A percentile compares a stretch with the other conserved stretches of the same genome.
phyloP scores from a whole-genome alignment of 2,797 vertebrate genomes.

The Sebastes minor region DNA sequence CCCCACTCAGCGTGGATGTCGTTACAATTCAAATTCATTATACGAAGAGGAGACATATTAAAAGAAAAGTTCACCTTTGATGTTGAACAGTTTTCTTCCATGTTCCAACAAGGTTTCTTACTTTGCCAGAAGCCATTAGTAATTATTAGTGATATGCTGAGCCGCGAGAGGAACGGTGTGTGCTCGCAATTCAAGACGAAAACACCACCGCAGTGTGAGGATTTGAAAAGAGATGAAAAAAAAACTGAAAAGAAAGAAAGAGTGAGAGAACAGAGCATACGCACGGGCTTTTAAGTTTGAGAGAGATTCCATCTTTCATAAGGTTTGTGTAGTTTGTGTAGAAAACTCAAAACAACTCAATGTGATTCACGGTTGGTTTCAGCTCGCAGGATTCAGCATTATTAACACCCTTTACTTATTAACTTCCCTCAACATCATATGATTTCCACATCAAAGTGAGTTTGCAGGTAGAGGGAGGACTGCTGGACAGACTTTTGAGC shows the following conservation, averaged over 20 bases:
- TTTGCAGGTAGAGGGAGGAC: neutral
- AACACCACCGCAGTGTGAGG: constrained; percentile 24
- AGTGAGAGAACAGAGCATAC: neutral
- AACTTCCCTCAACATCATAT: neutral
- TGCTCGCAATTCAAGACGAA: constrained; percentile 19
- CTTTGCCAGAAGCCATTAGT: constrained; percentile 63
- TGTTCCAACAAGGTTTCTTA: constrained; percentile 45
- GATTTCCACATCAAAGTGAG: neutral
- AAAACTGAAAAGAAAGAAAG: neutral
- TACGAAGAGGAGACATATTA: constrained; percentile 12
- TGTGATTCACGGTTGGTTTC: neutral
- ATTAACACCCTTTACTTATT: neutral
- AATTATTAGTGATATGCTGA: constrained; percentile 55
- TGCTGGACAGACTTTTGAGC: neutral
- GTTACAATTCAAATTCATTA: constrained; percentile 40
- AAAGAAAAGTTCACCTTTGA: constrained; percentile 63
- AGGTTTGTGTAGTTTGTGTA: constrained; percentile 24
- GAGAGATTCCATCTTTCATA: constrained; percentile 38
- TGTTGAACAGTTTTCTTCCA: constrained; percentile 41
- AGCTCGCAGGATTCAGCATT: constrained; percentile 3
- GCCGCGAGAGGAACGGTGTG: constrained; percentile 28
- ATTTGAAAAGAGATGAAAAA: constrained; percentile 20
- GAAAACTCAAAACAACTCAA: neutral
- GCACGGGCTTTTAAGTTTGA: constrained; percentile 31
- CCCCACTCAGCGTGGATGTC: constrained; percentile 11